These are phyloP conservation scores for Sylvietta virens DNA, from an alignment of 2,113 vertebrate genomes.

Conservation along the genomic window DNA sequence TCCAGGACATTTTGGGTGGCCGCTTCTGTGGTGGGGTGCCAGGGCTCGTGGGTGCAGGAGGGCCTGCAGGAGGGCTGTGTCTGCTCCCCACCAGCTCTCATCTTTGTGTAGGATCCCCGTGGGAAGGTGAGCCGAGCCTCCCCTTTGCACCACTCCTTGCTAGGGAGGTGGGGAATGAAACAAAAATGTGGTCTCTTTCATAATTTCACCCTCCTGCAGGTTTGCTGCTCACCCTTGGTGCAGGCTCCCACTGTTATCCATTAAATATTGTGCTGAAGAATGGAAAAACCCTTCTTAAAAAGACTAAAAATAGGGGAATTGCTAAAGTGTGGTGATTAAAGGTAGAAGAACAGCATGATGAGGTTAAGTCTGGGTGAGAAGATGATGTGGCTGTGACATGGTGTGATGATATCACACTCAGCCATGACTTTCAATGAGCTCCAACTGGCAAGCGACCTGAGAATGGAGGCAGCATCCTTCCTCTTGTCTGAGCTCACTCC, in stretches of 20 bases:
- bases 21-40: constrained; percentile 73
- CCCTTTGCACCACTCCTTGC: neutral
- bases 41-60: constrained; percentile 81
- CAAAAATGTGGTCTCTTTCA: neutral
- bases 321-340: neutral
- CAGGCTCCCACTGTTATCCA: neutral
- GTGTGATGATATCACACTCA: neutral
- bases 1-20: constrained; percentile 82
- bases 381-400: fast-evolving
- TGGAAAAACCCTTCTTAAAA: neutral
- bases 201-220: neutral
- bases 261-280: neutral
- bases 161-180: neutral
- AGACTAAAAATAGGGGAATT: neutral
- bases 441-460: fast-evolving
- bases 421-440: neutral
- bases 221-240: neutral
- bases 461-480: neutral
- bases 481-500: constrained; percentile 26
- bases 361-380: neutral
- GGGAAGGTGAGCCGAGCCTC: neutral
- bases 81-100: constrained; percentile 75
- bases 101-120: constrained; percentile 69
- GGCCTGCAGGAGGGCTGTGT: constrained; percentile 70
- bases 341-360: neutral